phyloP scores from a whole-genome alignment of 2,888 invertebrate species.

The Unio delphinus region DNA sequence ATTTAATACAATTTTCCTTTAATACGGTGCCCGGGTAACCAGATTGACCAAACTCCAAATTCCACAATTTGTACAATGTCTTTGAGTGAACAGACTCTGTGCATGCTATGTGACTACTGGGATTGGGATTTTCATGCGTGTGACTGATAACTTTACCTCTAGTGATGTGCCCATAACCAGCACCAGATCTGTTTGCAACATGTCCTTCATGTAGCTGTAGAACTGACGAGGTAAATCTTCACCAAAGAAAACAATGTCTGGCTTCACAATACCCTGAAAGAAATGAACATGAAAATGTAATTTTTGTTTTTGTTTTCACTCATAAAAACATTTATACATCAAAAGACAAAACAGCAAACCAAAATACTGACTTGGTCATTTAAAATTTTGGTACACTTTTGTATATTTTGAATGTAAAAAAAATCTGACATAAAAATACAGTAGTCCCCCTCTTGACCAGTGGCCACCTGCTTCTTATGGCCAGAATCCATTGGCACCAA shows the following conservation, averaged over 20 bases:
- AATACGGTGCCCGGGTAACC: no score
- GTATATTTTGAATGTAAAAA: no score
- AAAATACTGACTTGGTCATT: no score
- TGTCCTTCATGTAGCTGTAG: slow-evolving; percentile 67
- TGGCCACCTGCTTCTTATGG: no score
- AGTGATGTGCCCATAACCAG: slow-evolving; percentile 73
- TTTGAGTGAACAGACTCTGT: not conserved
- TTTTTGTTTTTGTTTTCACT: not conserved
- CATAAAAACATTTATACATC: not conserved
- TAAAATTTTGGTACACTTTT: no score
- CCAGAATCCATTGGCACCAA: no score
- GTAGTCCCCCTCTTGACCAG: no score
- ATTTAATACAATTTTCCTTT: no score
- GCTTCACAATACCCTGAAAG: slow-evolving; percentile 66
- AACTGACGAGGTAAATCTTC: slow-evolving; percentile 70
- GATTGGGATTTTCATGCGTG: not conserved
- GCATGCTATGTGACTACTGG: not conserved
- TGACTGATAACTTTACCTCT: slow-evolving; percentile 58
- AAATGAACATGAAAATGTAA: slow-evolving; percentile 2
- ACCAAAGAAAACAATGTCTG: slow-evolving; percentile 72
- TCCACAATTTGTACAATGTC: not conserved
- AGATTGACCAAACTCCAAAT: no score
- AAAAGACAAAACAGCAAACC: no score
- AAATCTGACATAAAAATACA: no score
- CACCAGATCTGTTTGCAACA: slow-evolving; percentile 67